Conservation (phyloP, 92 coral and sea anemone genomes). For the Siderastrea siderea region DNA sequence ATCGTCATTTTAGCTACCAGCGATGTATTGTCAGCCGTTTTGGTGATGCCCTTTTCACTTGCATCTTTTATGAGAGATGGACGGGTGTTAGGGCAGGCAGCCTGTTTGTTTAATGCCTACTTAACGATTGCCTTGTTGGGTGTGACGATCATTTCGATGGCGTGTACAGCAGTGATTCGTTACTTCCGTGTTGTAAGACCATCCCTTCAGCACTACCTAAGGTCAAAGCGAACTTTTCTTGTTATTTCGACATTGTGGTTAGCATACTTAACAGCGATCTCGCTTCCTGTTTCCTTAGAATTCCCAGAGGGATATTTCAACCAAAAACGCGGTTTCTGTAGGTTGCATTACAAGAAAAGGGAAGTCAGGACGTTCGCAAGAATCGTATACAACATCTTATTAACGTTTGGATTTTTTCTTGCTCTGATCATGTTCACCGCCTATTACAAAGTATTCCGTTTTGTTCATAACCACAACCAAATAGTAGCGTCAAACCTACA, state of each 20-base stretch:
- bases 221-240: neutral
- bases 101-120: neutral
- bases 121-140: neutral
- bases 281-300: neutral
- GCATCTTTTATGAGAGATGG: neutral
- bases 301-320: neutral
- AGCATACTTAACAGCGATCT: neutral
- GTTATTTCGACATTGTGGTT: neutral
- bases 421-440: neutral
- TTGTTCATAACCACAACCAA: conserved; percentile 7
- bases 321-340: neutral
- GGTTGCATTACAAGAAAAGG: neutral
- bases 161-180: conserved; percentile 1
- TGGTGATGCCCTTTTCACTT: conserved; percentile 1
- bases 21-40: neutral
- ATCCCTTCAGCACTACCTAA: neutral
- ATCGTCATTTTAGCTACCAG: neutral
- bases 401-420: neutral
- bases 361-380: neutral
- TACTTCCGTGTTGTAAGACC: neutral
- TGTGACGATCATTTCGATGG: neutral
- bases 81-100: neutral
- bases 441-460: conserved; percentile 7
- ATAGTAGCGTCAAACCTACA: conserved; percentile 1
- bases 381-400: neutral